A percentile compares a stretch with the other conserved stretches of the same genome.
Conservation (phyloP, 1,140 invertebrate species). For the Lordiphosa stackelbergi region DNA sequence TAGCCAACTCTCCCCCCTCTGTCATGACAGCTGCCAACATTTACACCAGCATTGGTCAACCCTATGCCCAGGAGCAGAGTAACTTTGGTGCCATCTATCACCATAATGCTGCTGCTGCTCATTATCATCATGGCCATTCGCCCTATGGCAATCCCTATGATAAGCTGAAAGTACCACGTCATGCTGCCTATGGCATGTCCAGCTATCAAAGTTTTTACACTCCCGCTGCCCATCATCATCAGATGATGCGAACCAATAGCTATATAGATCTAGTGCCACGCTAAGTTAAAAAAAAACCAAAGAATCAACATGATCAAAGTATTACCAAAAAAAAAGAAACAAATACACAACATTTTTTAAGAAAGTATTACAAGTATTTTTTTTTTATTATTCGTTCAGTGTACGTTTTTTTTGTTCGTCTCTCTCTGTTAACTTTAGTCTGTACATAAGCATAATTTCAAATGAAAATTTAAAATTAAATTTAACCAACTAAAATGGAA, state of each 20-base stretch:
- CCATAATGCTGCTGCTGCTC: conserved; percentile 53
- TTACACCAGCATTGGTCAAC: conserved; percentile 74
- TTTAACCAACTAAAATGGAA: conserved; percentile 2
- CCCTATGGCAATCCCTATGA: conserved; percentile 73
- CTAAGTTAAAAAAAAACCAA: conserved; percentile 10
- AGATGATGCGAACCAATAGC: conserved; percentile 73
- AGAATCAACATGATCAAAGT: conserved; percentile 18
- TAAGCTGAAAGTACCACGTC: conserved; percentile 70
- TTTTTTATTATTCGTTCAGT: conserved; percentile 8
- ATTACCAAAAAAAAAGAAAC: conserved; percentile 26
- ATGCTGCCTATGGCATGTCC: conserved; percentile 63
- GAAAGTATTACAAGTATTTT: conserved; percentile 67
- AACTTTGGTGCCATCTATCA: conserved; percentile 79
- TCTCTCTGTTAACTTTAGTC: conserved; percentile 10
- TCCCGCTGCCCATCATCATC: conserved; percentile 60
- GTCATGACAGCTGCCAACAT: conserved; percentile 61
- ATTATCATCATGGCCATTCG: conserved; percentile 45
- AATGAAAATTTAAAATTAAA: conserved; percentile 4
- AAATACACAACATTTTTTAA: conserved; percentile 30
- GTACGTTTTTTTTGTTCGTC: conserved; percentile 16
- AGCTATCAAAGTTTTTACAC: conserved; percentile 72
- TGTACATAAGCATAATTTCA: conserved; percentile 24
- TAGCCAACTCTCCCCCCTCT: conserved; percentile 25
- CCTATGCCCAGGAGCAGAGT: conserved; percentile 78
- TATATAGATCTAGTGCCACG: conserved; percentile 75